Conservation (phyloP, 2,888 invertebrate genomes). For the Tiphia femorata region DNA sequence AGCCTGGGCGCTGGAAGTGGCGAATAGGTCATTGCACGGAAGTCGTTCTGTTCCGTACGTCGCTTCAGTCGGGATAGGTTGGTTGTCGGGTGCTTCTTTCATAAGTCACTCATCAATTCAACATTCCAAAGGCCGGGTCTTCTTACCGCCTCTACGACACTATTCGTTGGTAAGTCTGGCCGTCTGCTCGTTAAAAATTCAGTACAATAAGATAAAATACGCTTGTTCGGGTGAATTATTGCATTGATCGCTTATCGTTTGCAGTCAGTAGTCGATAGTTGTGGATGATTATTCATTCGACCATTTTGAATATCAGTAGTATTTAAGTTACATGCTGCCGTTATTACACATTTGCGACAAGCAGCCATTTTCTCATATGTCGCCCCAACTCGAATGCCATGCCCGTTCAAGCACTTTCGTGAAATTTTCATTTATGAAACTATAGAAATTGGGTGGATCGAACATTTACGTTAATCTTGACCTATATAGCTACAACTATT, state of each 20-base stretch:
- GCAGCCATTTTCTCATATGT: conserved; percentile 37
- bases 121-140: conserved; percentile 80
- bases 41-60: conserved; percentile 46
- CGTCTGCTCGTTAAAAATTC: conserved; percentile 41
- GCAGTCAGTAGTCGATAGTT: too few species aligned
- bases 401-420: too few species aligned
- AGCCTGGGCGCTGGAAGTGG: conserved; percentile 43
- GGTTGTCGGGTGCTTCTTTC: conserved; percentile 53
- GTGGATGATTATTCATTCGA: too few species aligned
- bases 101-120: conserved; percentile 73
- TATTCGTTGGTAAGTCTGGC: conserved; percentile 80
- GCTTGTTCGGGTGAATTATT: too few species aligned
- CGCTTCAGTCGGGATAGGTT: conserved; percentile 33
- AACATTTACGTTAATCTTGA: conserved; percentile 2
- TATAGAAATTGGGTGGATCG: background rate
- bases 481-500: background rate
- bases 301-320: too few species aligned
- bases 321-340: background rate
- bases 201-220: conserved; percentile 33
- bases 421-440: background rate
- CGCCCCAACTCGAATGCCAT: too few species aligned
- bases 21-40: conserved; percentile 51
- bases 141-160: conserved; percentile 35
- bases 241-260: too few species aligned
- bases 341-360: background rate